phyloP scores from a whole-genome alignment of 2,113 vertebrate species.

The Halcyon malimbica region DNA sequence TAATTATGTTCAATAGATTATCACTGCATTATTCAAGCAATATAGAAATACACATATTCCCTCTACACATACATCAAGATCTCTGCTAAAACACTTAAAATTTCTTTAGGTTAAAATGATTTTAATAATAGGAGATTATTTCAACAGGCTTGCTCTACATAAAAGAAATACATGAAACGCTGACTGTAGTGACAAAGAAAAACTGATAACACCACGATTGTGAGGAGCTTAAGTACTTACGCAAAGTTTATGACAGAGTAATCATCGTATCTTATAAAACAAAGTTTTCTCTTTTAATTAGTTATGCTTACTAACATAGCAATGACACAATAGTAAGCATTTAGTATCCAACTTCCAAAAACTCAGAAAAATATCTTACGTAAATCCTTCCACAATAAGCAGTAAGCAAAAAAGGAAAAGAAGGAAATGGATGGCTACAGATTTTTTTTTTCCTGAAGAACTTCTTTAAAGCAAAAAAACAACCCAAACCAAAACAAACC shows the following conservation, averaged over 20 bases:
- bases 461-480: neutral
- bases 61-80: neutral
- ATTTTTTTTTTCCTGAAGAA: neutral
- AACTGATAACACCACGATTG: neutral
- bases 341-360: neutral
- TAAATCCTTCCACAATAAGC: neutral
- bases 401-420: neutral
- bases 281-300: neutral
- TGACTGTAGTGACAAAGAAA: neutral
- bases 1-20: neutral
- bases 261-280: neutral
- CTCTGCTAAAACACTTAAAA: neutral
- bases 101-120: too few relatives aligned
- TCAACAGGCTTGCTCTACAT: neutral
- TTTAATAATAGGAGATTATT: too few relatives aligned
- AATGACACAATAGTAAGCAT: neutral
- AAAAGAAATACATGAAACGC: neutral
- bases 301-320: neutral
- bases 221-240: neutral
- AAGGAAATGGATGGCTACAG: neutral
- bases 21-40: neutral
- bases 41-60: neutral
- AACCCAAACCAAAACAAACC: neutral
- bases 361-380: neutral
- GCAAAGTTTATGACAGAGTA: neutral